Evolutionary conservation across 2,113 vertebrate species (phyloP).

Genomic region (Oreotrochilus melanogaster): DNA sequence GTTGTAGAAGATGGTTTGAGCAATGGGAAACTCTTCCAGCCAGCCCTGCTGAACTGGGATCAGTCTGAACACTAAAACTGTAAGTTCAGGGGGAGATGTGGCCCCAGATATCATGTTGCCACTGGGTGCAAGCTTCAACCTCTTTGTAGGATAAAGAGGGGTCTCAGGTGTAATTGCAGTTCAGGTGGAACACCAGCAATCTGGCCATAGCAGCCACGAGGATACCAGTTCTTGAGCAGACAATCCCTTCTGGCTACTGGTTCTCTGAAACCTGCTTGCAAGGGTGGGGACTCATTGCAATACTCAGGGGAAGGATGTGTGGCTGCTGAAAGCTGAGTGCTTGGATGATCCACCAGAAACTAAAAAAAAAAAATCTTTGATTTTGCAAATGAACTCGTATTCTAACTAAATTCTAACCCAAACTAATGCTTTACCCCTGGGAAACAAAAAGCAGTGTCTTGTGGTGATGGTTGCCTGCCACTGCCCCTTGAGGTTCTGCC

Average conservation of each 20-base stretch:
- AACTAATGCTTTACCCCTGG: not conserved
- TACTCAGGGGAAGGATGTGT: not conserved
- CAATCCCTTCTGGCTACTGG: not conserved
- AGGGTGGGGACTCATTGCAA: accelerated
- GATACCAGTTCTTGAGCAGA: not conserved
- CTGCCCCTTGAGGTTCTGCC: not conserved
- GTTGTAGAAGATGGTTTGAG: not conserved
- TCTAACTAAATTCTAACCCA: not conserved
- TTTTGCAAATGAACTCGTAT: not conserved
- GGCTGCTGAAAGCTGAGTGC: not conserved
- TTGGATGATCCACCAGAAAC: not conserved
- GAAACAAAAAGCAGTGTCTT: not conserved
- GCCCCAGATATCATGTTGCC: not conserved
- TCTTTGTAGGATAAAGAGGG: not conserved
- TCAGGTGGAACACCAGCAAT: not conserved
- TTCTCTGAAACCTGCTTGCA: not conserved
- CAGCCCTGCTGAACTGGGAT: not conserved
- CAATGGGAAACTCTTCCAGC: not conserved
- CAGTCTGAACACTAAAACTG: not conserved
- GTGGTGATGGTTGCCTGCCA: not conserved
- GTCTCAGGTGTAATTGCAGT: not conserved
- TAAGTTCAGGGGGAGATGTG: not conserved
- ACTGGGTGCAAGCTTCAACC: not conserved
- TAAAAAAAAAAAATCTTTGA: not conserved
- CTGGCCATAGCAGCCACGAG: not conserved